Evolutionary conservation across 2,797 vertebrate genomes (phyloP).

Genomic region (Gallinago solitaria): DNA sequence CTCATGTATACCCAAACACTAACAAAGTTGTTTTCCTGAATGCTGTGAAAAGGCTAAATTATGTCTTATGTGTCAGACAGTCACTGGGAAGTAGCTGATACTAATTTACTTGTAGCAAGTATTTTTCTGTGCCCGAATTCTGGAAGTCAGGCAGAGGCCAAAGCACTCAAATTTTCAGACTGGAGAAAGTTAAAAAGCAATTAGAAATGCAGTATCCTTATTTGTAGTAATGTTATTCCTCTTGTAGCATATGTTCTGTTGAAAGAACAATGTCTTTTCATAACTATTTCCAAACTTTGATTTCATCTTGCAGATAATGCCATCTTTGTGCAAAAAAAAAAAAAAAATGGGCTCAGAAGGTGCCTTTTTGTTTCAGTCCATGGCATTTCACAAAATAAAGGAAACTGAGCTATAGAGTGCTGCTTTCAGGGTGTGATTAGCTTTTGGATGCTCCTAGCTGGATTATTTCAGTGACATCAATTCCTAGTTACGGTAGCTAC

Average conservation of each 20-base stretch:
- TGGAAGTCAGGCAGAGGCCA: background rate
- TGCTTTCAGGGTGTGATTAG: background rate
- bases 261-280: background rate
- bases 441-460: background rate
- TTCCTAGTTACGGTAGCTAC: background rate
- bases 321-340: slow-evolving; percentile 52
- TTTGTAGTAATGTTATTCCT: background rate
- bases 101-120: background rate
- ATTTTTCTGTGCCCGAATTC: background rate
- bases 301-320: slow-evolving; percentile 53
- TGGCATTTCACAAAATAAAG: background rate
- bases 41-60: background rate
- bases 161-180: background rate
- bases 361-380: background rate
- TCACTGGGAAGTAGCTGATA: background rate
- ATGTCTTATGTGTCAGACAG: background rate
- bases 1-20: background rate
- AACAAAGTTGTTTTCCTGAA: background rate
- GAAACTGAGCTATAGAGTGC: background rate
- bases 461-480: background rate
- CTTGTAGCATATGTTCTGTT: background rate
- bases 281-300: background rate
- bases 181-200: background rate
- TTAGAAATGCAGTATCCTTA: background rate
- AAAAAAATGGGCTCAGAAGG: background rate